Evolutionary conservation across 2,113 vertebrate genomes (phyloP).

Genomic region (Balaeniceps rex): DNA sequence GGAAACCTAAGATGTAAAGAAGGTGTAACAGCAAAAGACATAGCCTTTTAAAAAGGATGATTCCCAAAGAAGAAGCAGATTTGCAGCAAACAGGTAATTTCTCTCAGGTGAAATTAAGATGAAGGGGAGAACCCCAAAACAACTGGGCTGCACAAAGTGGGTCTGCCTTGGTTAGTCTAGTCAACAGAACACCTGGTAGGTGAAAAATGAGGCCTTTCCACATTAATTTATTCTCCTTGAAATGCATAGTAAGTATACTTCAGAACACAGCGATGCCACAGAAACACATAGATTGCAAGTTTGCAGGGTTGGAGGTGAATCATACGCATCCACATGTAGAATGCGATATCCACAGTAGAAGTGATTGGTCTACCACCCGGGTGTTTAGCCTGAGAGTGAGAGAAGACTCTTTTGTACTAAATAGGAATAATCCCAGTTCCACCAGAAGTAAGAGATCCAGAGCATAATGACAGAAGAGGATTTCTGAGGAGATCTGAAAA

Average conservation of each 20-base stretch:
- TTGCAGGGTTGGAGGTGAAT: neutral
- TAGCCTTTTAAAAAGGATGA: neutral
- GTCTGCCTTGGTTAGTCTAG: neutral
- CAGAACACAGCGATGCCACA: neutral
- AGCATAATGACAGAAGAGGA: neutral
- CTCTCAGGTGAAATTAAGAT: neutral
- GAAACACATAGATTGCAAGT: rapidly evolving
- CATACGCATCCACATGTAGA: neutral
- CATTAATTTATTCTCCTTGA: neutral
- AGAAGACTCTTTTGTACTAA: neutral
- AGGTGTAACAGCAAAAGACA: neutral
- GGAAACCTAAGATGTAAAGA: neutral
- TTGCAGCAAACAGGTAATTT: neutral
- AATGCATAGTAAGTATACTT: neutral
- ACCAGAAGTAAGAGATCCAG: neutral
- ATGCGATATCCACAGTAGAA: neutral
- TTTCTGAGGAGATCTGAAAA: neutral
- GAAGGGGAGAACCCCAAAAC: neutral
- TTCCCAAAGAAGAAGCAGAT: neutral
- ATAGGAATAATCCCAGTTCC: neutral
- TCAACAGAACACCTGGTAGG: neutral
- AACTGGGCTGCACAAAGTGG: neutral
- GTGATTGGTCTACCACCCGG: neutral
- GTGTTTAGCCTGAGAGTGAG: neutral
- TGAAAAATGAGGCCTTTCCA: neutral